Evolutionary conservation across 2,113 vertebrate species (phyloP).

Genomic region (Alectura lathami): DNA sequence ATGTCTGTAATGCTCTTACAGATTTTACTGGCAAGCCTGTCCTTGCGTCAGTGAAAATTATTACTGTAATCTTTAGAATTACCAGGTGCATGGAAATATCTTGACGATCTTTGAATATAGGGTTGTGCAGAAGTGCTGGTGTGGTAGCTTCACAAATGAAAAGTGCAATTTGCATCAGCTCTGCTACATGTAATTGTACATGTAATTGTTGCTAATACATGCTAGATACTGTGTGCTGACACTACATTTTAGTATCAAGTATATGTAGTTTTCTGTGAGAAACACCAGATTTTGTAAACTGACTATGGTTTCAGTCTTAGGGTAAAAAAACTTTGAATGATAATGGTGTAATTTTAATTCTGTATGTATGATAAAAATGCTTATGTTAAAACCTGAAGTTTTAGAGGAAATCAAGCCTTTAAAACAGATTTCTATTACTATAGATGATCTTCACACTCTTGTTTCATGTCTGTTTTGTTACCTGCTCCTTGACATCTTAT

Average conservation of each 20-base stretch:
- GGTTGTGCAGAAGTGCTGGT: not conserved
- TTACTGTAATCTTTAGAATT: not conserved
- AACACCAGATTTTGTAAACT: not conserved
- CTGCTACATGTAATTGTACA: rapidly evolving
- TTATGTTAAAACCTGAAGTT: not conserved
- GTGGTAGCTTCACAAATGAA: rapidly evolving
- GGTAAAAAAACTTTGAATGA: not conserved
- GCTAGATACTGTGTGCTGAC: not conserved
- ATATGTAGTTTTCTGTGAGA: not conserved
- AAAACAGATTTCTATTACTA: not conserved
- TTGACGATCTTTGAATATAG: not conserved
- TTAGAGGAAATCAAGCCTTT: not conserved
- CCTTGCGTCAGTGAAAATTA: not conserved
- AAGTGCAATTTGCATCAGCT: rapidly evolving
- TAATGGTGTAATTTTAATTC: not conserved
- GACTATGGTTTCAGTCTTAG: not conserved
- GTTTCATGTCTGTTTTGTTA: not conserved
- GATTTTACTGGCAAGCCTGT: not conserved
- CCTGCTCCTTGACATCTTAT: not conserved
- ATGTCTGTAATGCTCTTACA: not conserved
- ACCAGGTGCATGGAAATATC: not conserved
- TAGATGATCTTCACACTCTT: not conserved
- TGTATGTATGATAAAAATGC: not conserved
- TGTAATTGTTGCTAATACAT: rapidly evolving
- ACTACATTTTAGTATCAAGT: not conserved